A percentile compares a stretch with the other conserved stretches of the same genome.
Conservation (phyloP, 2,797 vertebrate species). For the Morus bassanus region DNA sequence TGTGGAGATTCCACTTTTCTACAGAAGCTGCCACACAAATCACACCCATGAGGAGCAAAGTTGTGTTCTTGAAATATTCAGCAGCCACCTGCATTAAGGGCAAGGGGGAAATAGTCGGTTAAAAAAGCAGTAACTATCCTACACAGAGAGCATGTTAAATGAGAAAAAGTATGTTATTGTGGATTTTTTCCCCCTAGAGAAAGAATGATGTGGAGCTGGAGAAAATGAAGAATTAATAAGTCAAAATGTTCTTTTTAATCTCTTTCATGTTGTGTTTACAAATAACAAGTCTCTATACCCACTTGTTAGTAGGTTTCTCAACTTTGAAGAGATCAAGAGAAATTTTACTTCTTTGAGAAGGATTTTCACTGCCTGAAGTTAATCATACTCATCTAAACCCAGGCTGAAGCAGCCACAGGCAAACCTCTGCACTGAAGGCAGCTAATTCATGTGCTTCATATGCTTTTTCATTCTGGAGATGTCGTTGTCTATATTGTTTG, state of each 20-base stretch:
- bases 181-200: neutral
- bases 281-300: neutral
- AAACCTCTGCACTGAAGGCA: neutral
- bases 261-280: neutral
- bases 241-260: neutral
- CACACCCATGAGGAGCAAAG: slow-evolving; percentile 93
- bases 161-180: neutral
- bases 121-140: neutral
- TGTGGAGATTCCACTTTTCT: slow-evolving; percentile 98
- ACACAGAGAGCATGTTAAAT: neutral
- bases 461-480: neutral
- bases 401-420: neutral
- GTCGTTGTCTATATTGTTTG: neutral
- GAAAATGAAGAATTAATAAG: neutral
- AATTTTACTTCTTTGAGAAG: neutral
- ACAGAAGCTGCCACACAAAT: slow-evolving; percentile 97
- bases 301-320: neutral
- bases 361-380: neutral
- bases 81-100: slow-evolving; percentile 85
- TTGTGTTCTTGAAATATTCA: slow-evolving; percentile 98
- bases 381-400: neutral
- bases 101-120: neutral
- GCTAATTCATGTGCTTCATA: neutral
- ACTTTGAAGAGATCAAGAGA: neutral
- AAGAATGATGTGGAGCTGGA: neutral